Evolutionary conservation across 2,113 vertebrate genomes (phyloP), one percentile per base, ranked within the genome.

Genomic region (Varanus komodoensis): DNA sequence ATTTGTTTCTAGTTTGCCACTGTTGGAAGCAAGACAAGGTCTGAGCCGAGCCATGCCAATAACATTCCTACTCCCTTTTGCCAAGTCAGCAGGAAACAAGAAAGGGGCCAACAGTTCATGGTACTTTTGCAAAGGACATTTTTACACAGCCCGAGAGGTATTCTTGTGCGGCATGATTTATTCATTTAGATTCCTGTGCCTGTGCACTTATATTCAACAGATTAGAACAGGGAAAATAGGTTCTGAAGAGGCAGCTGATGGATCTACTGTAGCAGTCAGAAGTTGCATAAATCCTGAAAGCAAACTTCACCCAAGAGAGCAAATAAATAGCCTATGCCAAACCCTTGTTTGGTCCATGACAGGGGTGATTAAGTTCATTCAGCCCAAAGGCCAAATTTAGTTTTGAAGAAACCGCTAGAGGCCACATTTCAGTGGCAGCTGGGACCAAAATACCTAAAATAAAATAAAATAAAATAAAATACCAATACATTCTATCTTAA

Each of bases 121-220:
- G 74, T 78, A 78, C 75, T 79, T 82, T 21, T 38, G 75, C 67
- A 54, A 52, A 85, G 23, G 57, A 74, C 67, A 29, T 84, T 68
- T 77, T 89, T 69, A 54, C 48, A 6, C 74, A 69, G 57, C 74
- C 74, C 54, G 82, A 67, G 61, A 78, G 73, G 32, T 84, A 78
- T 68, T 67, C 57, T 38, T 32, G 61, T 85, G 82, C n/a, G 73
- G n/a, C 61, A 54, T 89, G 84, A 85, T 84, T 89, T 89, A 89
- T 89, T 79, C 73, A 79, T 84, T 54, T 32, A 11, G 32, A 78
- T 74, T 84, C 61, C 54, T 85, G 84, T 89, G 89, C 82, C 48
- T 27, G 73, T 34, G 61, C 23, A 54, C 83, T 89, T 89, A 52
- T 52, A 89, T 89, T 89, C 69, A 89, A 68, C n/a, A 85, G 61